Base-by-base conservation (phyloP, 2,797 vertebrate genomes). In the Pelodytes ibericus region DNA sequence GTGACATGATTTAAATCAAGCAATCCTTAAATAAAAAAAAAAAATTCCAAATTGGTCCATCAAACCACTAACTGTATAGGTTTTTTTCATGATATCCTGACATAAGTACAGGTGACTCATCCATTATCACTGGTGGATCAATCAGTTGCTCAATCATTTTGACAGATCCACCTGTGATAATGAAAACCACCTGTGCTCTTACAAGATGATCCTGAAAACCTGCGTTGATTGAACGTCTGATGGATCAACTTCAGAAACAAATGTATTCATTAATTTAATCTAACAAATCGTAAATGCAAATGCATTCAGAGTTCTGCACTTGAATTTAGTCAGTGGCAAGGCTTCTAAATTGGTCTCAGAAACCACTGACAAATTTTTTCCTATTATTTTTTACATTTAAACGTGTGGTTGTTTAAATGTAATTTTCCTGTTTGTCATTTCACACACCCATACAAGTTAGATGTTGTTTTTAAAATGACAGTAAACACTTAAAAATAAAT, bases 141-240 rank as follows among this genome's bases (percentile, higher is more conserved):
- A 25, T 24, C n/a, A 20, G 20, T 53, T n/a, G 6, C 6, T 53
- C 49, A 22, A 22, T 53, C 49, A 22, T 16, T 53, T 7, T 53
- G 49, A 53, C 49, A 53, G 49, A 53, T 53, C 22, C n/a, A 16
- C n/a, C 49, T 53, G 49, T 53, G 49, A 53, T 22, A 53, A 53
- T 53, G n/a, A 53, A 8, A 22, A 24, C 49, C 49, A 53, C 49
- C 49, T 53, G 49, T 53, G 49, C 49, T 22, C 49, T 22, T 53
- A 20, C 27, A 53, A 53, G 49, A 13, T 8, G 49, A 22, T n/a
- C 8, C 4, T 22, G 49, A 24, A 53, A 53, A 11, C n/a, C 49
- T 24, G 4, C 49, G 9, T 3, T 53, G 49, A 22, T 22, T 22
- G 49, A 53, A 20, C 7, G 49, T 13, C 49, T 16, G 49, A 24